Evolutionary conservation across 1,140 invertebrate species (phyloP).

Genomic region (Rhizoglyphus robini): DNA sequence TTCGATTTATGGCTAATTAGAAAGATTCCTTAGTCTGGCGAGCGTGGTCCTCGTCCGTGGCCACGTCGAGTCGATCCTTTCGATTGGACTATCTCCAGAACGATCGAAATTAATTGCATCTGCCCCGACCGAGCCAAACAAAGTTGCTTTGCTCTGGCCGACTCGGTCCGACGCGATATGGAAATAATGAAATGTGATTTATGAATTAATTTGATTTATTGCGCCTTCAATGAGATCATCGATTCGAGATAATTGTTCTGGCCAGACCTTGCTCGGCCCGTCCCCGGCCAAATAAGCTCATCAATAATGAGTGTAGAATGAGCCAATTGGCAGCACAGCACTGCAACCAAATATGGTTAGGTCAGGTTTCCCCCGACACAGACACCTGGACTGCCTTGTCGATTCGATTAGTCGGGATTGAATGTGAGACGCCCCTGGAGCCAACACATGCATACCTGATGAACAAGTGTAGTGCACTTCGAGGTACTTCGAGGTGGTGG

Average conservation of each 20-base stretch:
- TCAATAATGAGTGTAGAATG: neutral
- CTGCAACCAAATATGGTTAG: neutral
- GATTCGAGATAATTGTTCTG: neutral
- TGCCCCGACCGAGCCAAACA: no score
- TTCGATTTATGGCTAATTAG: no score
- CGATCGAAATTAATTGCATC: no score
- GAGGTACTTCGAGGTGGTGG: conserved; percentile 45
- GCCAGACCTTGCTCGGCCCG: neutral
- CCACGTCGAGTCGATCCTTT: no score
- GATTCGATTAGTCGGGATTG: no score
- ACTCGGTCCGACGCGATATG: neutral
- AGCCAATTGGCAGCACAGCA: neutral
- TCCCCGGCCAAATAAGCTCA: neutral
- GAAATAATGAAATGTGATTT: conserved; percentile 6
- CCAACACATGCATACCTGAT: conserved; percentile 1
- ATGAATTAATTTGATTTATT: conserved; percentile 14
- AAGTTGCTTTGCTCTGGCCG: neutral
- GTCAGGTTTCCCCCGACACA: neutral
- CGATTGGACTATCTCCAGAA: no score
- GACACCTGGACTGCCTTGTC: no score
- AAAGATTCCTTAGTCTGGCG: no score
- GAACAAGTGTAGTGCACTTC: conserved; percentile 44
- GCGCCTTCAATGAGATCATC: neutral
- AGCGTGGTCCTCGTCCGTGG: no score
- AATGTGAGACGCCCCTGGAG: neutral